Conservation (phyloP, 2,888 invertebrate genomes). For the Watsonalla binaria region DNA sequence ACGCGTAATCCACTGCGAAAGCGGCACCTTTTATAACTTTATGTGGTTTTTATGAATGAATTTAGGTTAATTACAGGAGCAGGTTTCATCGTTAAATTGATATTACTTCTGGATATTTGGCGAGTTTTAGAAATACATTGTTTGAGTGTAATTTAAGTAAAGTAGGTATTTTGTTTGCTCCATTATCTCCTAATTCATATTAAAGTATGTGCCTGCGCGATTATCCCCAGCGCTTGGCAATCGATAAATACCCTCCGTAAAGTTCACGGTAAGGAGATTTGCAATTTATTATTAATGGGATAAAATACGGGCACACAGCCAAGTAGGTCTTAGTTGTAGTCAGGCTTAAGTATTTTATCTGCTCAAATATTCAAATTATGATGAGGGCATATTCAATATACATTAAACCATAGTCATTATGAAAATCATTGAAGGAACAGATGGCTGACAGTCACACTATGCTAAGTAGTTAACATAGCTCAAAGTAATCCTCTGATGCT, state of each 20-base stretch:
- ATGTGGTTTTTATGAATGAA: too few species aligned
- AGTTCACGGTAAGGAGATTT: slow-evolving; percentile 21
- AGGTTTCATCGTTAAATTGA: too few species aligned
- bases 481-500: slow-evolving; percentile 12
- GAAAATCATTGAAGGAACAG: slow-evolving; percentile 6
- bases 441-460: slow-evolving; percentile 7
- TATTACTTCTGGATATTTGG: too few species aligned
- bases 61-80: too few species aligned
- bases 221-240: slow-evolving; percentile 16
- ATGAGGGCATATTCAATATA: slow-evolving; percentile 16
- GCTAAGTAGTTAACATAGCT: slow-evolving; percentile 16
- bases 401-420: slow-evolving; percentile 19
- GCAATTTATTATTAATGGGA: slow-evolving; percentile 23
- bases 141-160: too few species aligned
- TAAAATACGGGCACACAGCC: slow-evolving; percentile 18
- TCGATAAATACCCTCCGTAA: slow-evolving; percentile 25
- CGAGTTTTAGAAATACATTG: too few species aligned
- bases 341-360: slow-evolving; percentile 18
- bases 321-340: slow-evolving; percentile 12
- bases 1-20: background rate
- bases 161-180: too few species aligned
- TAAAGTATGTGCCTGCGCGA: slow-evolving; percentile 6
- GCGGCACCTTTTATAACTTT: too few species aligned
- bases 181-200: background rate
- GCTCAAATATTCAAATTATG: slow-evolving; percentile 20